A percentile compares a stretch with the other conserved stretches of the same genome.
Conservation (phyloP, 2,888 invertebrate species). For the Apodemia duryi region DNA sequence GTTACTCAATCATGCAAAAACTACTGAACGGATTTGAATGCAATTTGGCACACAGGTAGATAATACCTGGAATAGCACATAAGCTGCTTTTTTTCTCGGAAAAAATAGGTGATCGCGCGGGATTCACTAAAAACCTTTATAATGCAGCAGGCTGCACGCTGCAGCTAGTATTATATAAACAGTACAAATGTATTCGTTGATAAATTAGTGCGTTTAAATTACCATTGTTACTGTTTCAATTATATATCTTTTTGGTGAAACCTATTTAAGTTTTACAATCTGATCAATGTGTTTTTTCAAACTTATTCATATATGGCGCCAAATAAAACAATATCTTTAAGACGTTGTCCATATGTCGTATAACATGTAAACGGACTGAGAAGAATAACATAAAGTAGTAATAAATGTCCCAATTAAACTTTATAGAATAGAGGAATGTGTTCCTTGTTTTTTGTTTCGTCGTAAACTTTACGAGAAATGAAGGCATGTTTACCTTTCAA, state of each 20-base stretch:
- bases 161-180: no score
- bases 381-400: constrained; percentile 1
- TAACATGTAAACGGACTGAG: not conserved
- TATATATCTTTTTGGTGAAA: not conserved
- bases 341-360: not conserved
- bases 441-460: constrained; percentile 4
- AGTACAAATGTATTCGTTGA: no score
- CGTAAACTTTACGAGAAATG: not conserved
- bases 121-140: no score
- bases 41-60: no score
- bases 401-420: constrained; percentile 15
- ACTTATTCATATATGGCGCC: not conserved
- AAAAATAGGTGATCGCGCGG: no score
- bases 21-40: no score
- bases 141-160: no score
- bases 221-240: not conserved
- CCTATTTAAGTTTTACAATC: not conserved
- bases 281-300: not conserved
- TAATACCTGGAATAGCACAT: no score
- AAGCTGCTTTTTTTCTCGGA: no score
- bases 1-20: no score
- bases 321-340: not conserved
- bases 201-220: no score
- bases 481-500: not conserved
- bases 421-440: constrained; percentile 5